Base-by-base conservation (phyloP, 2,888 invertebrate species). In the Melanostoma mellinum region DNA sequence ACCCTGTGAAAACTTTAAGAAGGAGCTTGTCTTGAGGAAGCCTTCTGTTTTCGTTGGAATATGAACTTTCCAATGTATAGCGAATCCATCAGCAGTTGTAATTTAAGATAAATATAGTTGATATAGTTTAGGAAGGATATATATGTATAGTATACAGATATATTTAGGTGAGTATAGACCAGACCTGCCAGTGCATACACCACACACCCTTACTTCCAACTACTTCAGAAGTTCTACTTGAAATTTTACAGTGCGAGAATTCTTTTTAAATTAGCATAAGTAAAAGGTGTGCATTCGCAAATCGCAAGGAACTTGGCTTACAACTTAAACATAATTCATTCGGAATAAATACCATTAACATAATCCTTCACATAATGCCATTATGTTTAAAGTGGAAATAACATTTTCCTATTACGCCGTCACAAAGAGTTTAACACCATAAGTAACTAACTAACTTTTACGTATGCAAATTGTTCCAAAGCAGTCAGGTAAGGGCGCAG, bases 381-480 rank as follows among this genome's bases (percentile, higher is more conserved):
- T 84, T 84, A 84, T 74, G 78, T 84, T 74, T 74, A 78, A 84
- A 79, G 79, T 79, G 84, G 84, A 74, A 84, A 84, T 84, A 84
- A 84, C 79, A 84, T 84, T 84, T 79, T 78, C 82, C 84, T 79
- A 74, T 79, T 79, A 84, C 84, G 69, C 79, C 84, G 79, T 84
- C 84, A 84, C 69, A 74, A 74, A 78, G 78, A 82, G 78, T 82
- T 82, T 82, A 82, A 82, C 82, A 82, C 82, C 82, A 82, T 82
- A 82, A 82, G 73, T 82, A 82, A 82, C 82, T 79, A 84, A 84
- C 84, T 84, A 84, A 84, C 78, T 84, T 84, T 74, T 84, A 79
- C 79, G 74, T 84, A 84, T 84, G 84, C 78, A 84, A 79, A 84
- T 84, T 84, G 74, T 74, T 74, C 53, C 74, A 67, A 69, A 67